Evolutionary conservation across 2,888 invertebrate species (phyloP).

Genomic region (Ennomos fuscantarius): DNA sequence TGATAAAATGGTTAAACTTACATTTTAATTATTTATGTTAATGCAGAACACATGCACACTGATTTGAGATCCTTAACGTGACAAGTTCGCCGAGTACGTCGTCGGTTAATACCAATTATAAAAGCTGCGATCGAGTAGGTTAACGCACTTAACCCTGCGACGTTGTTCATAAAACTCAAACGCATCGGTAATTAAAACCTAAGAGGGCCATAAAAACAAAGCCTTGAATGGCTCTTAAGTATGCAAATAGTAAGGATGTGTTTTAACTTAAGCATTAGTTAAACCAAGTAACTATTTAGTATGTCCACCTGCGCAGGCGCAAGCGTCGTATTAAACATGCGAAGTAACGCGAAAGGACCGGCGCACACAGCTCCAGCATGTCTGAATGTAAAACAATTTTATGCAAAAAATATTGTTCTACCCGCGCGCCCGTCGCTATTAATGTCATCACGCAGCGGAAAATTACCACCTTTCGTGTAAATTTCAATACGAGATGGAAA

Average conservation of each 20-base stretch:
- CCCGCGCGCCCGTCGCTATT: slow-evolving; percentile 64
- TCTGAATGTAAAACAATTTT: slow-evolving; percentile 65
- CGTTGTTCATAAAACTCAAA: slow-evolving; percentile 38
- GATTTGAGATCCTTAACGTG: slow-evolving; percentile 16
- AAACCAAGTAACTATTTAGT: slow-evolving; percentile 41
- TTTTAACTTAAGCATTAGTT: slow-evolving; percentile 37
- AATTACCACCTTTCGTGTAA: slow-evolving; percentile 79
- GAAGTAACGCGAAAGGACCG: slow-evolving; percentile 56
- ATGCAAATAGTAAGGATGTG: slow-evolving; percentile 33
- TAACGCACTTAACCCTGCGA: slow-evolving; percentile 31
- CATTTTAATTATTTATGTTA: slow-evolving; percentile 58
- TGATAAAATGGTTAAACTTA: slow-evolving; percentile 48
- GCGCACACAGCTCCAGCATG: slow-evolving; percentile 45
- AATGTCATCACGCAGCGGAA: slow-evolving; percentile 78
- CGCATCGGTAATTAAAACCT: slow-evolving; percentile 37
- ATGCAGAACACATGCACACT: slow-evolving; percentile 31
- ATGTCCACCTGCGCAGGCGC: slow-evolving; percentile 51
- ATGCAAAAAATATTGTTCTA: slow-evolving; percentile 71
- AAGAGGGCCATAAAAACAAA: slow-evolving; percentile 17
- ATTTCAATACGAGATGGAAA: slow-evolving; percentile 77
- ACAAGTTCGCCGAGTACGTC: slow-evolving; percentile 12
- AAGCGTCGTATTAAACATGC: slow-evolving; percentile 54
- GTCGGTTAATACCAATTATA: slow-evolving; percentile 22
- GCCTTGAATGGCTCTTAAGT: slow-evolving; percentile 13
- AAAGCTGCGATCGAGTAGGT: slow-evolving; percentile 18